Percentiles rank a stretch among this genome's conserved stretches.
phyloP scores from a whole-genome alignment of 2,113 vertebrate genomes.

The Hymenochirus boettgeri region DNA sequence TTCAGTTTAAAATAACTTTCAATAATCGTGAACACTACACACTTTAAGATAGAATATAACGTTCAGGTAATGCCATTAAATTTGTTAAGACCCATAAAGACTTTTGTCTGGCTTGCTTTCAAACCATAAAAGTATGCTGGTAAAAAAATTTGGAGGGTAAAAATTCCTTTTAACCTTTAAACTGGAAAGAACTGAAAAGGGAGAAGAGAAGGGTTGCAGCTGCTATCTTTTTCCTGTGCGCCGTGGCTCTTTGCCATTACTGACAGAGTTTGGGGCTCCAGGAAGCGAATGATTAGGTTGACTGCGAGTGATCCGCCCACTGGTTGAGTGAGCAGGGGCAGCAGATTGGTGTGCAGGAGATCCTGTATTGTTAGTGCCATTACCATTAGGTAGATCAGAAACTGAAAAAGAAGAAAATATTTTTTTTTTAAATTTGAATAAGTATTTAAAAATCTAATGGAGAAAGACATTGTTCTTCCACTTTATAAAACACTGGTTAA shows the following conservation, averaged over 20 bases:
- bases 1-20: not conserved
- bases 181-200: not conserved
- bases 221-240: constrained; percentile 72
- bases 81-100: not conserved
- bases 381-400: constrained; percentile 66
- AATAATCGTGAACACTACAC: too few relatives aligned
- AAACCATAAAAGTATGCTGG: constrained; percentile 1
- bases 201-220: not conserved
- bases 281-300: constrained; percentile 57
- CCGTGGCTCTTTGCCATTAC: constrained; percentile 73
- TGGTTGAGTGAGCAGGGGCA: constrained; percentile 51
- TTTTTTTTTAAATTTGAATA: too few relatives aligned
- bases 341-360: constrained; percentile 47
- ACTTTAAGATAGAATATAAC: not conserved
- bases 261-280: constrained; percentile 54
- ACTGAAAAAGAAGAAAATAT: constrained; percentile 48
- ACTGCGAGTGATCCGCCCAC: constrained; percentile 60
- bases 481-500: too few relatives aligned
- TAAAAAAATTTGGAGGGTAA: not conserved
- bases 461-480: too few relatives aligned
- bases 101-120: not conserved
- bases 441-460: too few relatives aligned
- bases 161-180: not conserved
- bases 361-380: constrained; percentile 56
- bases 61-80: not conserved